Evolutionary conservation across 2,113 vertebrate genomes (phyloP).

Genomic region (Smithornis capensis): DNA sequence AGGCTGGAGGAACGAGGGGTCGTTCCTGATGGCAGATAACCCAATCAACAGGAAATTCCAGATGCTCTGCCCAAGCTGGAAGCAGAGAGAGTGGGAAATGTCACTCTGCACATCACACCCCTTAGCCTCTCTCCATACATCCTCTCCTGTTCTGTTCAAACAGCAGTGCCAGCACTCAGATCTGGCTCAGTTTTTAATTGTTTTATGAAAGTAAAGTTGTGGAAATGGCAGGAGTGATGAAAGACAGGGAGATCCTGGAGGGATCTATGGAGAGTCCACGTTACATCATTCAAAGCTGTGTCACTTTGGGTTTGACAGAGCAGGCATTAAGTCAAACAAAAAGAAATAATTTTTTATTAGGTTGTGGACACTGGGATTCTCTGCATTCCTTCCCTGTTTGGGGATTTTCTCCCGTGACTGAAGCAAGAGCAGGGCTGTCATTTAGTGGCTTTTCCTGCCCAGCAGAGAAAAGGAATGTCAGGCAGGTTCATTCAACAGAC

Average conservation of each 20-base stretch:
- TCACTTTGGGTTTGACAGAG: not conserved
- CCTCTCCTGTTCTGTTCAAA: not conserved
- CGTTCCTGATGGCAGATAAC: accelerated
- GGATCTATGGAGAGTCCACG: accelerated
- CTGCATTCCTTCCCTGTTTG: not conserved
- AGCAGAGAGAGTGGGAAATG: not conserved
- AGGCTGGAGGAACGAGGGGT: accelerated
- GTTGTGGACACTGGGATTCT: not conserved
- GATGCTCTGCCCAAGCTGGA: too few species aligned
- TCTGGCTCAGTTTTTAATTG: not conserved
- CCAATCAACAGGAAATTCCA: accelerated
- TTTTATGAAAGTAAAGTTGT: not conserved
- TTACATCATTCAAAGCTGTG: not conserved
- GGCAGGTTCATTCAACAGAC: not conserved
- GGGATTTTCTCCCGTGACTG: not conserved
- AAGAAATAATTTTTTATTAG: not conserved
- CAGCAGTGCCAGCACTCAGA: not conserved
- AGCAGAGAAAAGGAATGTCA: not conserved
- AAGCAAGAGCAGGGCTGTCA: not conserved
- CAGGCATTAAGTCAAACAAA: not conserved
- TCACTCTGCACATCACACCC: not conserved
- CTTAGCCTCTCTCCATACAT: not conserved
- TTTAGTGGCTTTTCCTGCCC: not conserved
- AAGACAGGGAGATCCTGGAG: not conserved
- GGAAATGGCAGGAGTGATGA: not conserved